Percentiles rank a stretch among this genome's conserved stretches.
Conservation (phyloP, 2,888 invertebrate genomes). For the Cryptus armator region DNA sequence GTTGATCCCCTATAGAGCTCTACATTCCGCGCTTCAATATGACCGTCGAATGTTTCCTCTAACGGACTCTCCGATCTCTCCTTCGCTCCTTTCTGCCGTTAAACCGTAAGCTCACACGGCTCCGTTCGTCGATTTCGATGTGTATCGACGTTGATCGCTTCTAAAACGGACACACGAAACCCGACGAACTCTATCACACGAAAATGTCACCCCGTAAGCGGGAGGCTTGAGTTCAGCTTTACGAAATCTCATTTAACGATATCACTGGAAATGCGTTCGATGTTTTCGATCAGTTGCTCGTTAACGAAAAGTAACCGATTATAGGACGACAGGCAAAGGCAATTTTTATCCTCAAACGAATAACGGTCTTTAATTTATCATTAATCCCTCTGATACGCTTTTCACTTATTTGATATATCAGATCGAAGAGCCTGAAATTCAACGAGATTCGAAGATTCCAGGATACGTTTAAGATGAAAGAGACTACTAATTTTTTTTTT, state of each 20-base stretch:
- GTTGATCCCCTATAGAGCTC: not conserved
- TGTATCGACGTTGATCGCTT: not conserved
- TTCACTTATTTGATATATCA: not conserved
- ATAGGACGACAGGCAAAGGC: no score
- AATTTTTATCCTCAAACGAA: no score
- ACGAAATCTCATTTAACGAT: no score
- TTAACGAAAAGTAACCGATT: no score
- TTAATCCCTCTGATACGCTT: no score
- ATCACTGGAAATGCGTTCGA: no score
- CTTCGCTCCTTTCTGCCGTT: slow-evolving; percentile 6
- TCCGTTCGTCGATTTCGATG: not conserved
- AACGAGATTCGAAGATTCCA: not conserved
- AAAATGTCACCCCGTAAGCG: no score
- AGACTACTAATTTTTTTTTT: not conserved
- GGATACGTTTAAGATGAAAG: not conserved
- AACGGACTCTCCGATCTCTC: slow-evolving; percentile 1
- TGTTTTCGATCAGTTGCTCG: no score
- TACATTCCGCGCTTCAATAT: not conserved
- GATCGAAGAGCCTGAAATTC: not conserved
- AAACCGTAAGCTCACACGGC: not conserved
- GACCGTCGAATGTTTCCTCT: slow-evolving; percentile 3
- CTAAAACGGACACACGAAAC: not conserved
- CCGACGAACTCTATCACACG: not conserved
- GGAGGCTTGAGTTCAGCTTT: no score
- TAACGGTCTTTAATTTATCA: no score